Percentiles rank a stretch among this genome's conserved stretches.
Conservation (phyloP, 2,113 vertebrate genomes). For the Corynorhinus townsendii region DNA sequence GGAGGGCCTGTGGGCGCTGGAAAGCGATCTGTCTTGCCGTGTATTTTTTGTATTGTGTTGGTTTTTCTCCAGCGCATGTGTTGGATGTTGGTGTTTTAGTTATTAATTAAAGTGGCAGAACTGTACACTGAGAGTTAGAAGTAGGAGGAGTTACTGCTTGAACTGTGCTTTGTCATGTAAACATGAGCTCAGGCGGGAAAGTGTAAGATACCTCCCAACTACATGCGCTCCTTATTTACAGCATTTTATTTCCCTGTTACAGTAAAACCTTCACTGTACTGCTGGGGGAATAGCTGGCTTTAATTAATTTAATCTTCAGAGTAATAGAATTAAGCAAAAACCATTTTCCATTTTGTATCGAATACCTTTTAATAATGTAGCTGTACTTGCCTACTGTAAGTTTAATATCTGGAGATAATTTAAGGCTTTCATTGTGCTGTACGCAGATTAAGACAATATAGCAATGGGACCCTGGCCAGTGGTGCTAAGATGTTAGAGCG, state of each 20-base stretch:
- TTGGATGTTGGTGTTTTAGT: neutral
- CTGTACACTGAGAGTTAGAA: neutral
- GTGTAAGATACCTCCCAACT: neutral
- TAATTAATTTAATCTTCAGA: neutral
- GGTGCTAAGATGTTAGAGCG: too few relatives aligned
- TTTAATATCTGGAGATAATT: neutral
- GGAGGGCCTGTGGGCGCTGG: neutral
- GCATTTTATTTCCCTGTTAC: neutral
- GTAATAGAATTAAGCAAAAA: neutral
- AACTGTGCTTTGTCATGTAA: neutral
- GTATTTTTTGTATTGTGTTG: neutral
- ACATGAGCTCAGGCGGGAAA: neutral
- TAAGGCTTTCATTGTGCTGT: neutral
- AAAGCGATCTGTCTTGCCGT: neutral
- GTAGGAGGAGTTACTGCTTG: neutral
- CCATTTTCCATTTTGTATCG: neutral
- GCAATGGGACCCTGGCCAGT: too few relatives aligned
- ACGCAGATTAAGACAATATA: neutral
- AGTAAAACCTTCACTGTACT: neutral
- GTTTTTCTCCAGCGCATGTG: neutral
- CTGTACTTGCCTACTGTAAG: neutral
- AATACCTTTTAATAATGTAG: neutral
- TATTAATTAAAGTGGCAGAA: neutral
- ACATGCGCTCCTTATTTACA: neutral
- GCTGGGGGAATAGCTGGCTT: neutral